Base-by-base conservation (phyloP, 2,113 vertebrate genomes). In the Speoplatyrhinus poulsoni region DNA sequence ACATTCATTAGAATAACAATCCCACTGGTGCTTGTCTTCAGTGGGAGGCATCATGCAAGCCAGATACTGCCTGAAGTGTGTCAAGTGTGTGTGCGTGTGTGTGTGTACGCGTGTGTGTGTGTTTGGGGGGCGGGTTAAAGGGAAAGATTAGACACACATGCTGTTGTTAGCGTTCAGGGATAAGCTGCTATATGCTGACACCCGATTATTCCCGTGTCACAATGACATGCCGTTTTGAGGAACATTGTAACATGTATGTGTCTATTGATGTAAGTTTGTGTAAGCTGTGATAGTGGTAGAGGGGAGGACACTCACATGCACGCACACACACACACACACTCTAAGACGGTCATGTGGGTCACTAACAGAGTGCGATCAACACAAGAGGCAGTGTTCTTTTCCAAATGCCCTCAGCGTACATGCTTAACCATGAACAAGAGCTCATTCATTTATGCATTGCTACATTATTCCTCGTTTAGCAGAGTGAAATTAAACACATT, bases 1-100 rank as follows among this genome's bases (percentile, higher is more conserved):
- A 59, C 81, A 92, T 90, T 75, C 89, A 93, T 93, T 93, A 92
- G 90, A 94, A 94, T 95, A 92, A 94, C 93, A 94, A 93, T 94
- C 92, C 93, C 93, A 58, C 76, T 75, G 36, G 69, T 56, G 62
- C 59, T 78, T 81, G 76, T 77, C 56, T 62, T 32, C 50, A 48
- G 75, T 82, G 72, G 78, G 50, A 73, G 67, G 55, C 60, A 17
- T 66, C 75, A 74, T 76, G 59, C 59, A 49, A 57, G 93, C 93
- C 93, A 92, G 94, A 93, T 90, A 84, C 82, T 92, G 90, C 94
- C 75, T 94, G 75, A 93, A 93, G 90, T 90, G 86, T 15, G 11
- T 8, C 13, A 15, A 12, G 10, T 52, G 49, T 15, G 49, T 52
- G 49, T 52, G 49, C 12, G 49, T 52, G 49, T 50, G 49, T 56